phyloP scores from a whole-genome alignment of 1,140 invertebrate species.

The Tetragnatha versicolor region DNA sequence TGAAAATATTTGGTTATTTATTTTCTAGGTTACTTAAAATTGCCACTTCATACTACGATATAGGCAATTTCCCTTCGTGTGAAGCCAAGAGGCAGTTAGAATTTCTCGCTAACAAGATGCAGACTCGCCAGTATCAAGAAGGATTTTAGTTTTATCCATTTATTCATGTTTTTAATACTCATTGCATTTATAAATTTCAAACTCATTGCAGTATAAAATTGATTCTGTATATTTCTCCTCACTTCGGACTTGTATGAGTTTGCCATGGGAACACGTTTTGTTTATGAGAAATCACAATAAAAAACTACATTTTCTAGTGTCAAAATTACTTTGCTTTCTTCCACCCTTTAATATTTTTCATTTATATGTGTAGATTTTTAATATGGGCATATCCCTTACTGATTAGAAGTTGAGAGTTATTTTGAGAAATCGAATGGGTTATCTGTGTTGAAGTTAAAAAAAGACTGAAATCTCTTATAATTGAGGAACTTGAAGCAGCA shows the following conservation, averaged over 20 bases:
- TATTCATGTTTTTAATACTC: conserved; percentile 14
- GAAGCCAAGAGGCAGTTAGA: conserved; percentile 94
- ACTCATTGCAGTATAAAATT: conserved; percentile 12
- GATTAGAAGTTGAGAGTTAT: too few relatives aligned
- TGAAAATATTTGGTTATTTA: too few relatives aligned
- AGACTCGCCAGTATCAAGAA: conserved; percentile 84
- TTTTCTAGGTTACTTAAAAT: conserved; percentile 86
- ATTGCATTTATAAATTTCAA: conserved; percentile 20
- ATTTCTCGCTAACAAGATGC: conserved; percentile 80
- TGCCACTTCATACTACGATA: conserved; percentile 97
- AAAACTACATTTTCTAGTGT: conserved; percentile 18
- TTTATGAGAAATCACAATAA: conserved; percentile 17
- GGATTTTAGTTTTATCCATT: conserved; percentile 70
- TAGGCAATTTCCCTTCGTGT: conserved; percentile 96
- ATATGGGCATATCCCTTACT: too few relatives aligned
- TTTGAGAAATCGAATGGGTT: too few relatives aligned
- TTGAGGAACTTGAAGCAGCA: too few relatives aligned
- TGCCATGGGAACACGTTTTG: conserved; percentile 42
- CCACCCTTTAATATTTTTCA: too few relatives aligned
- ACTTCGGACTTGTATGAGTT: conserved; percentile 19
- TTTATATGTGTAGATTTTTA: too few relatives aligned
- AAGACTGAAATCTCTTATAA: too few relatives aligned
- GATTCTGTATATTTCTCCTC: conserved; percentile 23
- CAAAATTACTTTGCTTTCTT: too few relatives aligned
- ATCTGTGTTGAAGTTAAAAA: too few relatives aligned